Evolutionary conservation across 2,113 vertebrate genomes (phyloP).

Genomic region (Oxyura jamaicensis): DNA sequence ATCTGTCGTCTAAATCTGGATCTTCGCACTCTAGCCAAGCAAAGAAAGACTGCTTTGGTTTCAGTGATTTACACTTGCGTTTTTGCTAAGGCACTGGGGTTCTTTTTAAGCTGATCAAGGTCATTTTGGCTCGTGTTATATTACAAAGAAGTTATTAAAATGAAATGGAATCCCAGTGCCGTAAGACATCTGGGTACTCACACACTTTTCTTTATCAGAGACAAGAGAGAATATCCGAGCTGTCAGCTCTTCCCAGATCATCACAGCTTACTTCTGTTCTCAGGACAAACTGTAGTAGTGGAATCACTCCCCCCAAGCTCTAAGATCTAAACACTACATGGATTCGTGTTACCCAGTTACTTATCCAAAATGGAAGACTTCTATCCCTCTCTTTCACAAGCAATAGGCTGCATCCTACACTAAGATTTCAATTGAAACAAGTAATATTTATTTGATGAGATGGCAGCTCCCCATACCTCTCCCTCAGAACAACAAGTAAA

Average conservation of each 20-base stretch:
- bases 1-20: conserved; percentile 75
- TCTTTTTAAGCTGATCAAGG: background rate
- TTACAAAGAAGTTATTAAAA: background rate
- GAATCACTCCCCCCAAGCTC: background rate
- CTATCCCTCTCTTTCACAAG: background rate
- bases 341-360: background rate
- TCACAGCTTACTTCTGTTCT: background rate
- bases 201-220: background rate
- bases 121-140: background rate
- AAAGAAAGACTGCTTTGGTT: conserved; percentile 61
- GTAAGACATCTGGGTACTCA: background rate
- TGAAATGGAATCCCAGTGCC: background rate
- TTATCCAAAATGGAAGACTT: background rate
- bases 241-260: background rate
- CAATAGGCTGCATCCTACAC: background rate
- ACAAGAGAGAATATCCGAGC: background rate
- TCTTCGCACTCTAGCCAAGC: conserved; percentile 77
- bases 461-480: background rate
- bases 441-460: background rate
- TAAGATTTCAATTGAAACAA: background rate
- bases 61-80: background rate
- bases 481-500: background rate
- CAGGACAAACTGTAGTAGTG: background rate
- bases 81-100: background rate
- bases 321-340: background rate